Evolutionary conservation across 2,113 vertebrate species (phyloP), one percentile per base, ranked within the genome.

Genomic region (Ammodytes dubius): DNA sequence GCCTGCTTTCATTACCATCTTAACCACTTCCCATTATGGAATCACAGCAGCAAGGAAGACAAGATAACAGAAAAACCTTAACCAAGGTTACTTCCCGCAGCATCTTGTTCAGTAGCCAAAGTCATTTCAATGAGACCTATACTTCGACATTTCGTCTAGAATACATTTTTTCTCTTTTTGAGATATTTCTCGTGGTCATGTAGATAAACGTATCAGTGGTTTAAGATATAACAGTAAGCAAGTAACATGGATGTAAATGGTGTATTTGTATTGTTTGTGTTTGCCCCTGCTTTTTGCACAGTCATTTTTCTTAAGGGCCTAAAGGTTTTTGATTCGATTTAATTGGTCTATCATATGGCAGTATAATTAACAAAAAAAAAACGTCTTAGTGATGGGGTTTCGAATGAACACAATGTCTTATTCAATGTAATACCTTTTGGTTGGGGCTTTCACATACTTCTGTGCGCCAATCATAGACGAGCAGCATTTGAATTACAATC

Each of bases 1-100:
- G 64, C 39, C 67, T 49, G 64, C 69, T 88, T 84, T 82, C 66
- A 78, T 92, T 82, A 86, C 70, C 81, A 78, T 70, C 19, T 46
- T 46, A 78, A 77, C 65, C 50, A 61, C 71, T 53, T 86, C 49
- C 47, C 56, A 78, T 75, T 70, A 66, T 71, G 58, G 74, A 83
- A 77, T 77, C 61, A 43, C 49, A 19, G 70, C 47, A 67, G 46
- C 49, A 4, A 68, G 53, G 66, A 77, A 76, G 56, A 86, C 59
- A 63, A 79, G 59, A 88, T 67, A 84, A 69, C 8, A 13, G 27
- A 59, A 58, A 79, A 70, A 57, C 49, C 47, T 52, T 61, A 52
- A 57, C 15, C 35, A 39, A 75, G 67, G 47, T 76, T 58, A 67
- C 70, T 77, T 69, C 67, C 37, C 15, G 27, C 64, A 65, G 14